Evolutionary conservation across 2,888 invertebrate genomes (phyloP).

Genomic region (Temnothorax unifasciatus): DNA sequence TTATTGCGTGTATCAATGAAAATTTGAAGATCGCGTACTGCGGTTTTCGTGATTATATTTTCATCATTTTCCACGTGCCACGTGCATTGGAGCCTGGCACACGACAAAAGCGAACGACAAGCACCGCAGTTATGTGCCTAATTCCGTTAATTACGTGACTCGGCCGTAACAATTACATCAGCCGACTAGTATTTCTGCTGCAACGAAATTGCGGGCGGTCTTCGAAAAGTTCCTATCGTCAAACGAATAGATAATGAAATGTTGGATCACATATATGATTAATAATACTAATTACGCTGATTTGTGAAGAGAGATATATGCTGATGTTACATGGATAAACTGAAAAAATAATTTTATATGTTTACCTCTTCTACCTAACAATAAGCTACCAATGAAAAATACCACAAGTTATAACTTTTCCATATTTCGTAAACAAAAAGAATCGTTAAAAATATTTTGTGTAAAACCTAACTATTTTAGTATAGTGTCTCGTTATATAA

Average conservation of each 20-base stretch:
- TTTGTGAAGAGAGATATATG: background rate
- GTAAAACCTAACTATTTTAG: background rate
- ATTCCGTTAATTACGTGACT: constrained; percentile 36
- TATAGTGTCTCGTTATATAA: background rate
- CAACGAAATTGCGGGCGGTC: constrained; percentile 1
- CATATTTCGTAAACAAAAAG: background rate
- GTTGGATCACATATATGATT: background rate
- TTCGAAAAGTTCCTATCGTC: background rate
- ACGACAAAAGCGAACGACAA: constrained; percentile 22
- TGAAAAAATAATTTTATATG: background rate
- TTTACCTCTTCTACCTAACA: background rate
- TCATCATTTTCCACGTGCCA: constrained; percentile 26
- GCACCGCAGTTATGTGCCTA: constrained; percentile 31
- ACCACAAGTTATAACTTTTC: background rate
- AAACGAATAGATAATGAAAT: background rate
- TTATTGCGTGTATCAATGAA: background rate
- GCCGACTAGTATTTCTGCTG: background rate
- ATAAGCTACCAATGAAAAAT: background rate
- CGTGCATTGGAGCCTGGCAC: background rate
- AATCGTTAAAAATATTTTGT: background rate
- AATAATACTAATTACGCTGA: background rate
- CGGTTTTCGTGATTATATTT: background rate
- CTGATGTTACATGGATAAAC: background rate
- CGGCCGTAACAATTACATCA: background rate
- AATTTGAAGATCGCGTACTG: background rate